A percentile compares a stretch with the other conserved stretches of the same genome.
phyloP scores from a whole-genome alignment of 2,888 invertebrate species.

The Eupithecia vulgata region DNA sequence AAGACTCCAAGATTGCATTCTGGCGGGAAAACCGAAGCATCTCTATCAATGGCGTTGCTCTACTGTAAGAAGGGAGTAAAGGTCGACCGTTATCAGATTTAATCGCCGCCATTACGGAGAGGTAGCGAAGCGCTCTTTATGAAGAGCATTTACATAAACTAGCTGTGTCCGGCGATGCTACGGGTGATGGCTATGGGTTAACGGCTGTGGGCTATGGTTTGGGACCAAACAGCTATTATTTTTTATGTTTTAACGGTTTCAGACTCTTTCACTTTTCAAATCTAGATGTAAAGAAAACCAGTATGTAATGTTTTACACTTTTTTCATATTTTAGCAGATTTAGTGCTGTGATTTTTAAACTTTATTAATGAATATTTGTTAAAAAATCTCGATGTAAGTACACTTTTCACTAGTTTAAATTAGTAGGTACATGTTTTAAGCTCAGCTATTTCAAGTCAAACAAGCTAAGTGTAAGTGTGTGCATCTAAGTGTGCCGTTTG shows the following conservation, averaged over 20 bases:
- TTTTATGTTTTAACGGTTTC: neutral
- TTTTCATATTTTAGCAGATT: too few species aligned
- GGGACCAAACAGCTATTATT: neutral
- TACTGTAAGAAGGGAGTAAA: slow-evolving; percentile 67
- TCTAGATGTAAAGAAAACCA: neutral
- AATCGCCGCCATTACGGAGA: slow-evolving; percentile 76
- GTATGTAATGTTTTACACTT: neutral
- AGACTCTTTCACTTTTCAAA: neutral
- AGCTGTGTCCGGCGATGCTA: slow-evolving; percentile 64
- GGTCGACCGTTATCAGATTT: slow-evolving; percentile 79
- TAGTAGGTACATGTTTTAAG: too few species aligned
- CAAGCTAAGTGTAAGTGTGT: too few species aligned
- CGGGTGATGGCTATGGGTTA: slow-evolving; percentile 55
- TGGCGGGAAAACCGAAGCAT: too few species aligned
- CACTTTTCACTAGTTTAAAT: too few species aligned
- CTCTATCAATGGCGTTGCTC: slow-evolving; percentile 6
- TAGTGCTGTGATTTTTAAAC: too few species aligned
- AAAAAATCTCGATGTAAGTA: too few species aligned
- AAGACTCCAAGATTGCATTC: too few species aligned
- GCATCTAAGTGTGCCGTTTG: too few species aligned
- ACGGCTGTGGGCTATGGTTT: neutral
- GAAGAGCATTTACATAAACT: slow-evolving; percentile 78
- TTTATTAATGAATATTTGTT: too few species aligned
- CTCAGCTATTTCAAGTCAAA: too few species aligned
- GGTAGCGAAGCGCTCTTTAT: slow-evolving; percentile 75